Base-by-base conservation (phyloP, 2,113 vertebrate species). In the Nothobranchius furzeri region DNA sequence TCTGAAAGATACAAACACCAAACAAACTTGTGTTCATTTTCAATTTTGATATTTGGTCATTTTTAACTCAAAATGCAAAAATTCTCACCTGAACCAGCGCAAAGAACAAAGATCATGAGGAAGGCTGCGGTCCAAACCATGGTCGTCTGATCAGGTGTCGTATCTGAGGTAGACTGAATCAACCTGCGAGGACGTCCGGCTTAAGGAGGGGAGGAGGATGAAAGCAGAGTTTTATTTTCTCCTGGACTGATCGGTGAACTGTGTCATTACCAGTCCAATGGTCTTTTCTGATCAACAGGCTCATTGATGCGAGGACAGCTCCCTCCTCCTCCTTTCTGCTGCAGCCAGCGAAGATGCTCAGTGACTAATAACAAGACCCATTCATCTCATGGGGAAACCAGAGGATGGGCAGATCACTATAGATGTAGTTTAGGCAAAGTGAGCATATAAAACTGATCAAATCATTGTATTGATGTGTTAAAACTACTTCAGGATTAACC, bases 241-340 rank as follows among this genome's bases (percentile, higher is more conserved):
- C 64, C 76, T 30, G 62, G 52, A 51, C 72, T 68, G 83, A 82
- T 80, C 73, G 60, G 78, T 83, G 81, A 79, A 83, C 79, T 12
- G 71, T 83, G 85, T 87, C 87, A 84, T 84, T 85, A 78, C 76
- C 80, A 84, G 84, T 76, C 72, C 43, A 68, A 79, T 86, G 87
- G 75, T 73, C 88, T 83, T 85, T 80, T 70, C 76, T 86, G 82
- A 85, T 90, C 82, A 89, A 90, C 82, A 71, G 79, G 75, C 86
- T 87, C 87, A 88, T 89, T 90, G 90, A 90, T 87, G 83, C 66
- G 58, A 49, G 60, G 65, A 71, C 73, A 66, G 69, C 74, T 60
- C 78, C 10, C 3, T 42, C 49, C 43, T 43, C 49, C 24, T 40
- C 36, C 48, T 43, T 30, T 37, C 24, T 30, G 42, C 54, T 53